Base-by-base conservation (phyloP, 2,888 invertebrate genomes). In the Trichogramma evanescens region DNA sequence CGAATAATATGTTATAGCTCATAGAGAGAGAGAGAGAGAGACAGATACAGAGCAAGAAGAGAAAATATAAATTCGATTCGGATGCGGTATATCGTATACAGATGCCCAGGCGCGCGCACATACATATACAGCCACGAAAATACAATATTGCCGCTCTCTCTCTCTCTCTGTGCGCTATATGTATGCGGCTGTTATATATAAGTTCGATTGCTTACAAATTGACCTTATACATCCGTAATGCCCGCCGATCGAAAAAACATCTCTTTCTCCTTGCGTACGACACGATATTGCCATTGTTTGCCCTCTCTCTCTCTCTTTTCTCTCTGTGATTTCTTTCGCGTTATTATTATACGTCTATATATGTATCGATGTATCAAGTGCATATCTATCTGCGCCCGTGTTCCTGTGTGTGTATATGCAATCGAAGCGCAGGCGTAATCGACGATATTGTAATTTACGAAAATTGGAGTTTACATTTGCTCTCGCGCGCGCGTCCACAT, bases 171-270 rank as follows among this genome's bases (percentile, higher is more conserved):
- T 26, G 26, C 26, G 26, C 26, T 26, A 26, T 26, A 3, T 26
- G 26, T 26, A 26, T 26, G 26, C 26, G 26, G 26, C 26, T 26
- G 26, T 26, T 26, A 26, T 26, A 26, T 70, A 69, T 74, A 74
- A 77, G 73, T 77, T 75, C 75, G 74, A 78, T 78, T 78, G 77
- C 77, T 76, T 78, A 78, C 75, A 77, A 77, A 78, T 78, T 77
- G 78, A 75, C 66, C 78, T 26, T 69, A 78, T 78, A 77, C 77
- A 78, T 77, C 71, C 67, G 70, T 78, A 78, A 77, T 78, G 72
- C 66, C 10, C 7, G 39, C 68, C 74, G 73, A 74, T 76, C 72
- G 39, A 51, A 50, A 26, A 39, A 63, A 68, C 68, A 65, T 70
- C 68, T 65, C 26, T 26, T 26, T 26, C 26, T 26, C 26, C 26